A percentile compares a stretch with the other conserved stretches of the same genome.
These are phyloP conservation scores for Eulemur mongoz DNA, from an alignment of 2,797 vertebrate genomes.

Conservation along the genomic window DNA sequence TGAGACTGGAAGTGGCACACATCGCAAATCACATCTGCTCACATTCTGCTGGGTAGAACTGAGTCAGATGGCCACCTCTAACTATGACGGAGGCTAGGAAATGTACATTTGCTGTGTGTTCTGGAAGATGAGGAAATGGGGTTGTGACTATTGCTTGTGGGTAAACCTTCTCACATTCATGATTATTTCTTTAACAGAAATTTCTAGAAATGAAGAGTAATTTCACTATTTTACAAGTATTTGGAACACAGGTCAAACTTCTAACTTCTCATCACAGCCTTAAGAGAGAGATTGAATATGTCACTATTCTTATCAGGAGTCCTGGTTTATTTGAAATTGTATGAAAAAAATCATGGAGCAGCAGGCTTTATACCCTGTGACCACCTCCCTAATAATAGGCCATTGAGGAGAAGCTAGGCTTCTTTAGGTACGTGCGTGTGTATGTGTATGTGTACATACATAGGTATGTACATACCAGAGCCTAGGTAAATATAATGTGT, in stretches of 20 bases:
- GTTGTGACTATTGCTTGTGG: neutral
- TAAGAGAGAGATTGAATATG: neutral
- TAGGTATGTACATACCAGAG: neutral
- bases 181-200: slow-evolving; percentile 2
- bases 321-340: neutral
- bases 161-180: neutral
- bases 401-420: neutral
- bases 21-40: neutral
- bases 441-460: neutral
- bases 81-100: neutral
- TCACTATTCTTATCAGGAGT: neutral
- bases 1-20: neutral
- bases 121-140: neutral
- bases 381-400: neutral
- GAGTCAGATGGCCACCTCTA: neutral
- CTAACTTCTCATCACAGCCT: neutral
- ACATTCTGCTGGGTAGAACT: neutral
- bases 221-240: neutral
- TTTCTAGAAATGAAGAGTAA: neutral
- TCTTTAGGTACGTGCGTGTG: neutral
- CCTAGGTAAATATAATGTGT: neutral
- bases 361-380: neutral
- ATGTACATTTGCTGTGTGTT: neutral
- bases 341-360: neutral
- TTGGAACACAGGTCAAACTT: neutral